Evolutionary conservation across 2,888 invertebrate genomes (phyloP), one percentile per base, ranked within the genome.

Genomic region (Lycocerus yunnanus): DNA sequence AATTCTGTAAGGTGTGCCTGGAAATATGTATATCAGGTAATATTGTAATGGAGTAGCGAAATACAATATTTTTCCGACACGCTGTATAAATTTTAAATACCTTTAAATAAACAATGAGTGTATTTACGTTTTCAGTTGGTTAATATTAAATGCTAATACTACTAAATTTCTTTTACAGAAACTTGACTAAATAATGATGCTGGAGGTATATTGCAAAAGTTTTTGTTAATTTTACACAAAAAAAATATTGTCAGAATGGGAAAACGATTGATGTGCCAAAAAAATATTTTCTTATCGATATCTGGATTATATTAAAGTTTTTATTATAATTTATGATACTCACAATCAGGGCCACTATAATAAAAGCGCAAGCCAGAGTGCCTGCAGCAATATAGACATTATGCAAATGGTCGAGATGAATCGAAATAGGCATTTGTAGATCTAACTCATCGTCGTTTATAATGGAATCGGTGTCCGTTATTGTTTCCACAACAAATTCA

Each of bases 331-430:
- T 66, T 24, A 18, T 15, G 14, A 66, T 78, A 87, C 90, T 90
- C 82, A 94, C 93, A 87, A 94, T 93, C 77, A 93, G 88, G 67
- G 92, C 91, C 69, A 94, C 94, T 82, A 94, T 92, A 77, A 93
- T 89, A 75, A 94, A 91, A 69, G 94, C 94, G 63, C 93, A 92
- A 58, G 92, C 92, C 77, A 94, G 89, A 9, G 94, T 94, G 69
- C 93, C 94, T 20, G 92, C 93, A 10, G 94, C 94, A 82, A 94
- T 93, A 87, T 94, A 94, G 81, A 94, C 91, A 86, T 93, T 94
- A 88, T 94, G 93, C 77, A 92, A 88, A 60, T 92, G 89, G 83
- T 92, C 91, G 83, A 91, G 89, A 85, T 90, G 90, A 75, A 90
- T 86, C 0, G 90, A 89, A 71, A 92, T 78, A 10, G 83, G 83